phyloP scores from a whole-genome alignment of 2,888 invertebrate species.

The Acrobasis suavella region DNA sequence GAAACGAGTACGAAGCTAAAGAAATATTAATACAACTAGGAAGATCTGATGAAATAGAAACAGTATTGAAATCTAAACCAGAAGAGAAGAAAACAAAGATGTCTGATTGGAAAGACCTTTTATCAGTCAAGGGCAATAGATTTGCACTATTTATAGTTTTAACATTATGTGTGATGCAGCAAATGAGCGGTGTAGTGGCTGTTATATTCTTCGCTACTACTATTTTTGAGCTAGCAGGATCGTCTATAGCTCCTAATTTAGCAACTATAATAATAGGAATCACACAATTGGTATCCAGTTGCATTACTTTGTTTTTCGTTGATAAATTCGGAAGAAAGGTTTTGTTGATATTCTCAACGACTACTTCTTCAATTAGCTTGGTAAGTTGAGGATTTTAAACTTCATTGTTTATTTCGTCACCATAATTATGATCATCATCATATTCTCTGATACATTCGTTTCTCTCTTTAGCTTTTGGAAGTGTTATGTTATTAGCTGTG shows the following conservation, averaged over 20 bases:
- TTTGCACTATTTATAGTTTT: conserved; percentile 48
- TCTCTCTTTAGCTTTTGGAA: too few relatives aligned
- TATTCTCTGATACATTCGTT: too few relatives aligned
- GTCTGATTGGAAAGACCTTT: conserved; percentile 45
- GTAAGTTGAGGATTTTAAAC: conserved; percentile 39
- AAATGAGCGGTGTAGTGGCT: conserved; percentile 49
- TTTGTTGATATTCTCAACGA: conserved; percentile 49
- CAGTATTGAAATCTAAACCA: conserved; percentile 5
- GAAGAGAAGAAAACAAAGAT: conserved; percentile 25
- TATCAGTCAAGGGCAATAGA: conserved; percentile 42
- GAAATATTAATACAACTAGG: conserved; percentile 32
- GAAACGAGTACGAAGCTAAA: conserved; percentile 33
- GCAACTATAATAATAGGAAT: conserved; percentile 54
- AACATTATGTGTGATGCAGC: conserved; percentile 43
- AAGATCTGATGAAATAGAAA: conserved; percentile 35
- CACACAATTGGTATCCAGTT: conserved; percentile 46
- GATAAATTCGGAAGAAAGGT: conserved; percentile 50
- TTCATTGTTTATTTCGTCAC: too few relatives aligned
- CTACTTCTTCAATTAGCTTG: conserved; percentile 46
- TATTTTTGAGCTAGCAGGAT: conserved; percentile 52
- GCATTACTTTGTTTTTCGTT: conserved; percentile 48
- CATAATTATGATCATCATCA: too few relatives aligned
- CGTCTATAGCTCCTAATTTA: conserved; percentile 45
- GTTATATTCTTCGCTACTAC: conserved; percentile 47
- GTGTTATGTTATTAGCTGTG: too few relatives aligned